Conservation (phyloP, 2,888 invertebrate genomes). For the Phaonia tiefii region DNA sequence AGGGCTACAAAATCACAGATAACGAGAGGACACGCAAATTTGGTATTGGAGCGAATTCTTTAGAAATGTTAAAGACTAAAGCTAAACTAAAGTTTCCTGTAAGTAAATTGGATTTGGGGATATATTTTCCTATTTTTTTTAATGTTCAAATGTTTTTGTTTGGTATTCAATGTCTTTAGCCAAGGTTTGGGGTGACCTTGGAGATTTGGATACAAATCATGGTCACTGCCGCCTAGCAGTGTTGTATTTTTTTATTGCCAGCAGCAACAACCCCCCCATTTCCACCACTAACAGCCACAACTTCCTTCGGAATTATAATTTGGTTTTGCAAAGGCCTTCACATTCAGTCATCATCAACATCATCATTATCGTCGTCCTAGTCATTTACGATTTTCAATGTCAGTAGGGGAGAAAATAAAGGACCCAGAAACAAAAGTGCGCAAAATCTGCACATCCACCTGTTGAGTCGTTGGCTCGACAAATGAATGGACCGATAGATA, state of each 20-base stretch:
- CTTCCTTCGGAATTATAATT: background rate
- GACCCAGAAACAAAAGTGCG: conserved; percentile 49
- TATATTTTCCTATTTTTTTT: background rate
- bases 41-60: conserved; percentile 79
- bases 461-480: conserved; percentile 47
- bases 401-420: conserved; percentile 55
- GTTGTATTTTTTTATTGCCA: conserved; percentile 51
- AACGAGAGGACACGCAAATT: conserved; percentile 77
- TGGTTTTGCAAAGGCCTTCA: conserved; percentile 1
- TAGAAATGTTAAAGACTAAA: conserved; percentile 77
- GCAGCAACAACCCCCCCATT: conserved; percentile 8
- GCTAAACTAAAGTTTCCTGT: conserved; percentile 79
- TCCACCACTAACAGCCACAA: background rate
- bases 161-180: conserved; percentile 20
- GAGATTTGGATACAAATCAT: conserved; percentile 33
- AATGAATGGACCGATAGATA: conserved; percentile 48
- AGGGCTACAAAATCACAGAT: conserved; percentile 80
- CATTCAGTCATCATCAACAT: background rate
- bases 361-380: conserved; percentile 9
- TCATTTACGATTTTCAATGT: conserved; percentile 73
- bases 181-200: conserved; percentile 50
- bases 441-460: conserved; percentile 64
- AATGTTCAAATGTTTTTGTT: too few species aligned
- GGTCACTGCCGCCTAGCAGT: conserved; percentile 37
- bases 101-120: conserved; percentile 68